Base-by-base conservation (phyloP, 1,140 invertebrate genomes). In the Propsilocerus akamusi region DNA sequence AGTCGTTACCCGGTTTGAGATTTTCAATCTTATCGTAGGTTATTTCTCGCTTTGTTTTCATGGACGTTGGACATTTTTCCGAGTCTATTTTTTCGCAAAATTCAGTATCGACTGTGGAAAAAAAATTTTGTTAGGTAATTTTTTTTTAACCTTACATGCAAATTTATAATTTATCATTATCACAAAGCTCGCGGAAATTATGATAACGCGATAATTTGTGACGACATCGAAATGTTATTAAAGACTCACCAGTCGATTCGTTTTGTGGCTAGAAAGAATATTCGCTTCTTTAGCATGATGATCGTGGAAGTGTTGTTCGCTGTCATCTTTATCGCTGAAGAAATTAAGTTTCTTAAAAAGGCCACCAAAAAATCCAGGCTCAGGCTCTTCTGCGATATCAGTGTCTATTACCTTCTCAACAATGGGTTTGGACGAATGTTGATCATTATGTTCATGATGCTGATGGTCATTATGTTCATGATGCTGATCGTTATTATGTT, bases 91-190 rank as follows among this genome's bases (percentile, higher is more conserved):
- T 24, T 20, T 34, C 32, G 14, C 30, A 26, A 26, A 49, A 49
- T 49, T 14, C 22, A 26, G 37, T 17, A 24, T 46, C 20, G 48
- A 47, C 12, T 25, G 41, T 57, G 57, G 20, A 28, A 12, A 37
- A 22, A 6, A n/a, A n/a, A n/a, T n/a, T n/a, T n/a, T n/a, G n/a
- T n/a, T n/a, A n/a, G n/a, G n/a, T n/a, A n/a, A n/a, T n/a, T n/a
- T n/a, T n/a, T n/a, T n/a, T n/a, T n/a, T n/a, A n/a, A n/a, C n/a
- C n/a, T n/a, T n/a, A n/a, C n/a, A n/a, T n/a, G n/a, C n/a, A n/a
- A n/a, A n/a, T n/a, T n/a, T n/a, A n/a, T n/a, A n/a, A n/a, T n/a
- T n/a, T n/a, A n/a, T n/a, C n/a, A n/a, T n/a, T n/a, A n/a, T n/a
- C n/a, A n/a, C n/a, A n/a, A n/a, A n/a, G n/a, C n/a, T n/a, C n/a